A percentile compares a stretch with the other conserved stretches of the same genome.
These are phyloP conservation scores for Drosophila ustulata DNA, from an alignment of 2,888 invertebrate genomes.

Conservation along the genomic window DNA sequence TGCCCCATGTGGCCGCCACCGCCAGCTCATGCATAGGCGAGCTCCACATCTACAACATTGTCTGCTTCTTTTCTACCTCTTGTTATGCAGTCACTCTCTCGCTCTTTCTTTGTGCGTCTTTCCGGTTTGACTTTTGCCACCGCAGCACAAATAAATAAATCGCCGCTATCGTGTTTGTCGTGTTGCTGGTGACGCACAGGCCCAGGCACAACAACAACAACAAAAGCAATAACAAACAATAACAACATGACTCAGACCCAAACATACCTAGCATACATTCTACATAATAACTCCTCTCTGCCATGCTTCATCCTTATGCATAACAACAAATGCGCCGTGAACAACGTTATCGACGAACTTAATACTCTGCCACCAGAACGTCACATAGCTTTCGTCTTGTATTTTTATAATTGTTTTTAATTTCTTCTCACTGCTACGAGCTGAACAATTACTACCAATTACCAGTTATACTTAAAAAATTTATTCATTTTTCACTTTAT, in stretches of 20 bases:
- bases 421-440: too few relatives aligned
- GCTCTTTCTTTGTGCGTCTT: slow-evolving; percentile 27
- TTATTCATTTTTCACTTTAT: too few relatives aligned
- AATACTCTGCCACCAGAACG: background rate
- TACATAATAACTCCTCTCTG: slow-evolving; percentile 8
- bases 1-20: slow-evolving; percentile 13
- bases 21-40: slow-evolving; percentile 9
- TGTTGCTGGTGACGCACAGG: slow-evolving; percentile 50
- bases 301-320: background rate
- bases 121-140: slow-evolving; percentile 54
- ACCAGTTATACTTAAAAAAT: too few relatives aligned
- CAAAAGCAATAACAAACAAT: slow-evolving; percentile 19
- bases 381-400: too few relatives aligned
- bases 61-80: background rate
- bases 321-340: background rate
- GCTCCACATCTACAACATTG: slow-evolving; percentile 11
- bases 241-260: slow-evolving; percentile 50
- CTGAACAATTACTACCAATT: too few relatives aligned
- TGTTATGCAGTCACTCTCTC: background rate
- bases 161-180: slow-evolving; percentile 48
- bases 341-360: background rate
- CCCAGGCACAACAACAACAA: slow-evolving; percentile 13
- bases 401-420: too few relatives aligned
- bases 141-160: slow-evolving; percentile 59
- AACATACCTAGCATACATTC: slow-evolving; percentile 25